A percentile compares a stretch with the other conserved stretches of the same genome.
phyloP scores from a whole-genome alignment of 2,113 vertebrate genomes.

The Paradisaea rubra region DNA sequence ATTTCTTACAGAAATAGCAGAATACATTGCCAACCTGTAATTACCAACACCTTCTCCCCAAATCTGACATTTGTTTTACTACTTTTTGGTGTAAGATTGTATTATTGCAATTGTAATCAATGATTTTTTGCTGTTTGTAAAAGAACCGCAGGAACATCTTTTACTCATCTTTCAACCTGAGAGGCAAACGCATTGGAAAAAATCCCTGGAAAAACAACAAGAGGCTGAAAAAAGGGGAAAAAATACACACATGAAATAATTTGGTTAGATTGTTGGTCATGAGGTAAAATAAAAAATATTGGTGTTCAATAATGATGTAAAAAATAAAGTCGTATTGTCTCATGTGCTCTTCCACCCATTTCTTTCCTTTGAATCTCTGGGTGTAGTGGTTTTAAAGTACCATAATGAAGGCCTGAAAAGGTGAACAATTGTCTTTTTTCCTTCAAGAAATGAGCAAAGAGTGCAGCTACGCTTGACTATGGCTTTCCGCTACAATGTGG shows the following conservation, averaged over 20 bases:
- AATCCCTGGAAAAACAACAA: background rate
- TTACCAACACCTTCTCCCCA: background rate
- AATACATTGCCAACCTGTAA: background rate
- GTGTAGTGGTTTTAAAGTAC: too few species aligned
- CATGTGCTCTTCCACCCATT: background rate
- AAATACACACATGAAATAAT: background rate
- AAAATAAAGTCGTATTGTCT: background rate
- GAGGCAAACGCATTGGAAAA: background rate
- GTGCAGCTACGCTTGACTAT: background rate
- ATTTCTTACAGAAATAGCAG: background rate
- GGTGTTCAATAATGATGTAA: fast-evolving
- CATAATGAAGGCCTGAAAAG: background rate
- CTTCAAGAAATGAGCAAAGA: background rate
- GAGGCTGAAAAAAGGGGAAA: background rate
- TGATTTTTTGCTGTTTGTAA: background rate
- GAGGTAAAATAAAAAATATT: background rate
- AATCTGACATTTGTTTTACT: background rate
- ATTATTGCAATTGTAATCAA: background rate
- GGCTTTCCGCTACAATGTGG: background rate
- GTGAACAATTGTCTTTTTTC: background rate
- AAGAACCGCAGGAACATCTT: background rate
- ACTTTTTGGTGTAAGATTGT: background rate
- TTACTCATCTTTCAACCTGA: background rate
- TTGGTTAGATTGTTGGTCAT: background rate
- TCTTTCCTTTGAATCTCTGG: background rate